Evolutionary conservation across 2,888 invertebrate species (phyloP), one percentile per base, ranked within the genome.

Genomic region (Macaria liturata): DNA sequence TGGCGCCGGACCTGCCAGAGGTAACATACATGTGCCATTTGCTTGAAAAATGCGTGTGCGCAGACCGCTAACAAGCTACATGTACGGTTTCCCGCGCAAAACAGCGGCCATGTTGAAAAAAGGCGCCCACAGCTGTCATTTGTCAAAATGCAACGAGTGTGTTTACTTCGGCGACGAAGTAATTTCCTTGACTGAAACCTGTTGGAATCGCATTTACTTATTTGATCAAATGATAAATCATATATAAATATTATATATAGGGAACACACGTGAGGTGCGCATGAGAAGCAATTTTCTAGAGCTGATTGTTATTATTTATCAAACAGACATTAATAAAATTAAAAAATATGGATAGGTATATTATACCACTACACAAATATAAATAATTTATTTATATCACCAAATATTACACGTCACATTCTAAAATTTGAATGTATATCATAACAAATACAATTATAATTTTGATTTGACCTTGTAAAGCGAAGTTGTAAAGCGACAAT

Each of bases 251-350:
- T n/a, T n/a, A n/a, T n/a, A n/a, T n/a, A n/a, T n/a, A n/a, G 76
- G 75, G 76, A 81, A 83, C 85, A 81, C 82, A 78, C 80, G 72
- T 75, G 65, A 62, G 69, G 74, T 78, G 76, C 75, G 73, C 76
- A 77, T 77, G 72, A 80, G 79, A 72, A 70, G 71, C 74, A 71
- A 78, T 80, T 75, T 75, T 71, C 74, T 73, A 76, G 75, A 66
- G 61, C 62, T 61, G 73, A 68, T 20, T 20, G 20, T 20, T 20
- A 20, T 20, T 1, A 20, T 20, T 20, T 20, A 20, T 20, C 20
- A 20, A 20, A 20, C 20, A 20, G 20, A 20, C 20, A 20, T 20
- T 20, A 20, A 1, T 20, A 20, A 20, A 20, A 20, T 20, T 20
- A 1, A 20, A 1, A 20, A 20, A 20, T 20, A 20, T 20, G 20